A percentile compares a stretch with the other conserved stretches of the same genome.
These are phyloP conservation scores for Alloplasta piceator DNA, from an alignment of 2,888 invertebrate species.

Conservation along the genomic window DNA sequence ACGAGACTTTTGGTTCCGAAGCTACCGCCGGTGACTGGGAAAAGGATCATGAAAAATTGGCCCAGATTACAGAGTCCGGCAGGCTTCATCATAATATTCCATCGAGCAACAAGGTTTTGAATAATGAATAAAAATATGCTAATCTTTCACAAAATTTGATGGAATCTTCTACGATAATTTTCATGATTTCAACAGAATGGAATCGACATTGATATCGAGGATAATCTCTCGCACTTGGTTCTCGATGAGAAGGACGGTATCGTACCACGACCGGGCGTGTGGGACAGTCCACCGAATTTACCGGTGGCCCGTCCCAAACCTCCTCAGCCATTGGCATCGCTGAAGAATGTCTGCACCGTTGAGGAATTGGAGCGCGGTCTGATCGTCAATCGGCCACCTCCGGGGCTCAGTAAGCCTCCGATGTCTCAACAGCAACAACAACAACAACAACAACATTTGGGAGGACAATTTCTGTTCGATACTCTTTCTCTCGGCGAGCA, in stretches of 20 bases:
- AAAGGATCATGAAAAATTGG: conserved; percentile 88
- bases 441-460: conserved; percentile 72
- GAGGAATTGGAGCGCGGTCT: conserved; percentile 90
- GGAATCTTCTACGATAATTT: no score
- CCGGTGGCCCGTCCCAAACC: conserved; percentile 71
- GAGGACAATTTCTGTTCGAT: conserved; percentile 73
- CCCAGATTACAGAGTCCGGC: conserved; percentile 85
- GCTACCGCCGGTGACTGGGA: conserved; percentile 90
- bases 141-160: not conserved
- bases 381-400: conserved; percentile 84
- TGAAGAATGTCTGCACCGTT: conserved; percentile 89
- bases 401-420: conserved; percentile 74
- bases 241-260: conserved; percentile 85
- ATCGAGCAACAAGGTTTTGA: conserved; percentile 67
- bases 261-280: conserved; percentile 83
- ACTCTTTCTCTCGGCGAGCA: conserved; percentile 73
- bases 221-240: conserved; percentile 86
- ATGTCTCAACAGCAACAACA: conserved; percentile 74
- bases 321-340: conserved; percentile 69
- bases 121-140: not conserved
- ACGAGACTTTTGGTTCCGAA: conserved; percentile 95
- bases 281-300: conserved; percentile 82
- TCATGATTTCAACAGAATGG: conserved; percentile 71
- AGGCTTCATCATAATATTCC: conserved; percentile 75
- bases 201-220: conserved; percentile 82